Conservation (phyloP, 2,888 invertebrate species). For the Nebria brevicollis region DNA sequence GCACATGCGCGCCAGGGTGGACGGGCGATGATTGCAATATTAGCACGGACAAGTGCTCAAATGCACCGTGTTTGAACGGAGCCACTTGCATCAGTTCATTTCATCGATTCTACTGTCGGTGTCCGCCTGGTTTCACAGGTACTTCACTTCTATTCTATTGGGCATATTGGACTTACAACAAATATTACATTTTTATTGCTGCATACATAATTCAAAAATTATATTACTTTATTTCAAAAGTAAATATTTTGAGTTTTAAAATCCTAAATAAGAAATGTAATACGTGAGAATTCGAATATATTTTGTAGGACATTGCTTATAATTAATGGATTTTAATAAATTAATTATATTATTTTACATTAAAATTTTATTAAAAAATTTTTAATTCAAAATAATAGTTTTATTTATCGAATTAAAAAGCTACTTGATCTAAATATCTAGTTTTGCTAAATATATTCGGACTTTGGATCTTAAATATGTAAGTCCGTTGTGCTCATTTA, state of each 20-base stretch:
- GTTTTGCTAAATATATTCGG: too few relatives aligned
- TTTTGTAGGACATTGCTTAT: too few relatives aligned
- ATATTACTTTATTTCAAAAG: neutral
- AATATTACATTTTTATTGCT: neutral
- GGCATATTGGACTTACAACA: neutral
- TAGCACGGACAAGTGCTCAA: constrained; percentile 67
- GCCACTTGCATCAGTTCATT: constrained; percentile 69
- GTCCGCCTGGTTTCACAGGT: constrained; percentile 69
- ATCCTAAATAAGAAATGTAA: neutral
- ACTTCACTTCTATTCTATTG: constrained; percentile 50
- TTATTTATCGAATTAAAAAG: too few relatives aligned
- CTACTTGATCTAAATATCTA: too few relatives aligned
- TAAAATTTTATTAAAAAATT: too few relatives aligned
- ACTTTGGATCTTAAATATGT: neutral
- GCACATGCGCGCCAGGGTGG: constrained; percentile 79
- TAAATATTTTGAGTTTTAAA: neutral
- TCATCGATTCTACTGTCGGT: constrained; percentile 70
- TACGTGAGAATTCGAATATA: neutral
- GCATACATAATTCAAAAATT: neutral
- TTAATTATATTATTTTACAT: too few relatives aligned
- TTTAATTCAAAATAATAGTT: too few relatives aligned
- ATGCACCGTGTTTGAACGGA: constrained; percentile 72
- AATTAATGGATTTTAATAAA: too few relatives aligned
- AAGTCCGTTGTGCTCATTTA: neutral
- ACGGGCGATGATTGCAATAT: constrained; percentile 69